Evolutionary conservation across 2,797 vertebrate species (phyloP), one percentile per base, ranked within the genome.

Genomic region (Ctenosaura bakeri): DNA sequence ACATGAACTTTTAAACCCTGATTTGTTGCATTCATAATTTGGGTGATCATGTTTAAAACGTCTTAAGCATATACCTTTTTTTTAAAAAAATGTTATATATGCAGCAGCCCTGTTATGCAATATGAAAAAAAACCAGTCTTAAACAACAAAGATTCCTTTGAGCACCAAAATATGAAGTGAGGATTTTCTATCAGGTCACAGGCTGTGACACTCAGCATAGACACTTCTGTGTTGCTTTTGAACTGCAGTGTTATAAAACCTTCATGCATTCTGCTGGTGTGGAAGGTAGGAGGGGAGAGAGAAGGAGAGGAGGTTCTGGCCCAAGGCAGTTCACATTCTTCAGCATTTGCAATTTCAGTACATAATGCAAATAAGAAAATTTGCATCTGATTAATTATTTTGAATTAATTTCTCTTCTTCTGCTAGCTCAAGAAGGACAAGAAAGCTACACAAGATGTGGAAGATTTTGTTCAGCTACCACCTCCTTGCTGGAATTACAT

Each of bases 311-410:
- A 9, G 32, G 32, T 59, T 56, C 52, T 81, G 32, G 14, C 79
- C 52, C 35, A 22, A 35, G 54, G 79, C 54, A 56, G 5, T n/a
- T 81, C 52, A 46, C 42, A 77, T 46, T 77, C 76, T 46, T 46
- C 76, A 46, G 42, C 22, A 46, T 77, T 16, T 56, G 52, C 52
- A 81, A 50, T 10, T 26, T 50, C 24, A 14, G 3, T 16, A 32
- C 16, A n/a, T 81, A 22, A 7, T 56, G 32, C 32, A 81, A 81
- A 56, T 56, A 56, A 81, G 79, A 32, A 56, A 54, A 24, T 81
- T 81, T 81, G 5, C 79, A 81, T 56, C 46, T 52, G 46, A 79
- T 79, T 79, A 79, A n/a, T 78, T 42, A 14, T 78, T 78, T 79
- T 52, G 46, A 29, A 79, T 46, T 14, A 6, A 52, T 52, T 52